These are phyloP conservation scores for Lutjanus argentimaculatus DNA, from an alignment of 2,797 vertebrate species.

Conservation along the genomic window DNA sequence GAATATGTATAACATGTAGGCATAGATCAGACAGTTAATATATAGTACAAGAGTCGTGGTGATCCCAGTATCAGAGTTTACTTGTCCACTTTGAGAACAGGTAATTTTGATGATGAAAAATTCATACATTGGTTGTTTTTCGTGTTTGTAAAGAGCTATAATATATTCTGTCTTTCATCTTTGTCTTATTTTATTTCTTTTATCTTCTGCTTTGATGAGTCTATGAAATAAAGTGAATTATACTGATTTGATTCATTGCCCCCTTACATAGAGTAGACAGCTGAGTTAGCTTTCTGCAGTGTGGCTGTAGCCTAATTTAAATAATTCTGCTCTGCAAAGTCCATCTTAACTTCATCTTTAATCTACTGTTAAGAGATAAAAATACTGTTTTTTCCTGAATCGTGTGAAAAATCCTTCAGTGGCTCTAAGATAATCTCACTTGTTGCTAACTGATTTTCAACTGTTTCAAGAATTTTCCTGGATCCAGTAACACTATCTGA, in stretches of 20 bases:
- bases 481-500: slow-evolving; percentile 37
- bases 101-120: neutral
- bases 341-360: slow-evolving; percentile 18
- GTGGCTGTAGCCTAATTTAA: neutral
- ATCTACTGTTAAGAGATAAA: slow-evolving; percentile 4
- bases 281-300: neutral
- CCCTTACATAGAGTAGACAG: neutral
- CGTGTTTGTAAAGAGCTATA: neutral
- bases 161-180: slow-evolving; percentile 20
- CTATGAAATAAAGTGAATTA: slow-evolving; percentile 10
- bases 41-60: neutral
- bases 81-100: slow-evolving; percentile 18
- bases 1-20: neutral
- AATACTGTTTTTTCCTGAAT: slow-evolving; percentile 9
- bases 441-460: slow-evolving; percentile 46
- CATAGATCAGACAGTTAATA: neutral
- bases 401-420: neutral
- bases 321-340: slow-evolving; percentile 7
- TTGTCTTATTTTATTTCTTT: slow-evolving; percentile 7
- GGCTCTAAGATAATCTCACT: slow-evolving; percentile 4
- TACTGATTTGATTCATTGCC: neutral
- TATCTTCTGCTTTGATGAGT: slow-evolving; percentile 7
- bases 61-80: neutral
- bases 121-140: slow-evolving; percentile 17
- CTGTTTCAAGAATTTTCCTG: slow-evolving; percentile 38